Base-by-base conservation (phyloP, 2,888 invertebrate species). In the Emmelina monodactyla region DNA sequence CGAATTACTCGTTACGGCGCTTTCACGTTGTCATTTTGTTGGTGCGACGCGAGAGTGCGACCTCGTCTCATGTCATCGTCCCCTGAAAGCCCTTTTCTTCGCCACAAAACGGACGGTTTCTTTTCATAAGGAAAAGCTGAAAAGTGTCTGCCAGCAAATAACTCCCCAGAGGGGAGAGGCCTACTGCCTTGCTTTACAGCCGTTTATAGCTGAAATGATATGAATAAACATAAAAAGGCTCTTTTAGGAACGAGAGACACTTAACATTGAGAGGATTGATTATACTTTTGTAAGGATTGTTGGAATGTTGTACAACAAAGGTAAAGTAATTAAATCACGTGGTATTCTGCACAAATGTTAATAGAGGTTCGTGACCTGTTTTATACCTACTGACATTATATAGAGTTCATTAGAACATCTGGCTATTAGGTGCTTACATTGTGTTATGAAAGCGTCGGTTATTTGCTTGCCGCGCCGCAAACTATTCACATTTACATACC, bases 131-230 rank as follows among this genome's bases (percentile, higher is more conserved):
- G 68, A 75, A 75, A 75, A 72, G 68, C 71, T 78, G 73, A 75
- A 78, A 78, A 78, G 76, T 78, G 79, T 78, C 78, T 78, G 61
- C 79, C 67, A 69, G 75, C 79, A 76, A 75, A 78, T 76, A 75
- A 71, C 71, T 79, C 78, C 78, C 79, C 67, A 54, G 78, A 70
- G 78, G 78, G 65, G 50, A 62, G 68, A 69, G 65, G 63, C 75
- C 75, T 66, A 76, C 75, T 76, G 79, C 70, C 75, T 73, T 65
- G 70, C 68, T 71, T 75, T 73, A 62, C 65, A 59, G 60, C 53
- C 52, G 60, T 55, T 58, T 61, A 60, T 53, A 56, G 43, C 51
- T 57, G 57, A 58, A 58, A 60, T 67, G 62, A 70, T 65, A 62
- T 60, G 60, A 58, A 71, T 70, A 68, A 65, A 62, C 58, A 62